Base-by-base conservation (phyloP, 2,113 vertebrate genomes). In the Ifrita kowaldi region DNA sequence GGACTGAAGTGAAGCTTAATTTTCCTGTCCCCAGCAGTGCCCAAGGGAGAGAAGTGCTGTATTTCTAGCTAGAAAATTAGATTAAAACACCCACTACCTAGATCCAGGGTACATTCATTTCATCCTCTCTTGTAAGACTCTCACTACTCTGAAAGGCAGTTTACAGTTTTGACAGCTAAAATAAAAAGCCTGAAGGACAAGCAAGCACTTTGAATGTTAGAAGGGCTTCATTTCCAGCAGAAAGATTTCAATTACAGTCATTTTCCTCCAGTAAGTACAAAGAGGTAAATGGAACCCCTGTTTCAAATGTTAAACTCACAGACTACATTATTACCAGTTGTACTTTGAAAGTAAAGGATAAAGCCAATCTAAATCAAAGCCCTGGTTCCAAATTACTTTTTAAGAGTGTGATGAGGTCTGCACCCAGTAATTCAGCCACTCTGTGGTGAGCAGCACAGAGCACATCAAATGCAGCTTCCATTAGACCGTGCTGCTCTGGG, bases 231-330 rank as follows among this genome's bases (percentile, higher is more conserved):
- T 97, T 97, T 96, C 90, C 93, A 90, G 90, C 73, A 90, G 96
- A 93, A 97, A 93, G 96, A 97, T 96, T 97, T 97, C 95, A 97
- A 97, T 97, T 96, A 97, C 92, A 95, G 96, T 96, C 69, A 97
- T 97, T 97, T 97, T 96, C 88, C 62, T 87, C 12, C 13, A 75
- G 88, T 87, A 81, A 93, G 92, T 96, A 94, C 93, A 96, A 95
- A 94, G 95, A 92, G 88, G 96, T 95, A 97, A 95, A 94, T 96
- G 96, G 96, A 97, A 92, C 90, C 93, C 86, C 95, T 89, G 92
- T 93, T 97, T 92, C 95, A 95, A 93, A 96, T 68, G 93, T 95
- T 97, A 95, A 96, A 87, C 92, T 96, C 10, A 3, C 83, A 76
- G 96, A 90, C 88, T 82, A 27, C 86, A 37, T 95, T 97, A 96